Evolutionary conservation across 2,113 vertebrate species (phyloP), one percentile per base, ranked within the genome.

Genomic region (Phainopepla nitens): DNA sequence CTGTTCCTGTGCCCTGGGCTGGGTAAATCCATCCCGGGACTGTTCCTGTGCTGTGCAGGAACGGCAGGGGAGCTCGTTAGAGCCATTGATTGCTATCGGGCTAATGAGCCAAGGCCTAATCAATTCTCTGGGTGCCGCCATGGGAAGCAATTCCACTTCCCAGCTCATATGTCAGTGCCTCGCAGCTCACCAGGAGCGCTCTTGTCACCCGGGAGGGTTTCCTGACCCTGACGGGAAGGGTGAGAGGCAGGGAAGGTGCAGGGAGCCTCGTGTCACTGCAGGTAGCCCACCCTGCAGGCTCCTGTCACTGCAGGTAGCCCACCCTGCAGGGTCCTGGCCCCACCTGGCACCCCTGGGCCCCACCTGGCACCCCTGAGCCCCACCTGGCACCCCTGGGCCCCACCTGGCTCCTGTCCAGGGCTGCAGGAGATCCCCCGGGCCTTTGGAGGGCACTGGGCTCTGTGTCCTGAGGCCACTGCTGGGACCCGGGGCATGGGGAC

Each of bases 61-160:
- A 11, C 9, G n/a, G 44, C 70, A n/a, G 72, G 65, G 9, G 21
- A 64, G 66, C 85, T 91, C 70, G 44, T 73, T 57, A 76, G 88
- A 94, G 88, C 36, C 94, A 92, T 80, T 79, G 93, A 92, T 89
- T 84, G 86, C 90, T 36, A 7, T 35, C 42, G 90, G 91, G 94
- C 94, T 94, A 86, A 93, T 80, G 96, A 94, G 87, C 58, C 90
- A 21, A 54, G 93, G 17, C 47, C 82, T 82, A 45, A 93, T 94
- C 88, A 58, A 44, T 96, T 29, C 82, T 69, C 75, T 13, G 45
- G 84, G 86, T 87, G 10, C 44, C 85, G 84, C 87, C 73, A 13
- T 1, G 69, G 41, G 50, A 60, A 82, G 76, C 93, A 33, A 35
- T 81, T 60, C 53, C 72, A 16, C 33, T 82, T 62, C 82, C 73